Percentiles rank a stretch among this genome's conserved stretches.
phyloP scores from a whole-genome alignment of 2,113 vertebrate species.

The Galeopterus variegatus region DNA sequence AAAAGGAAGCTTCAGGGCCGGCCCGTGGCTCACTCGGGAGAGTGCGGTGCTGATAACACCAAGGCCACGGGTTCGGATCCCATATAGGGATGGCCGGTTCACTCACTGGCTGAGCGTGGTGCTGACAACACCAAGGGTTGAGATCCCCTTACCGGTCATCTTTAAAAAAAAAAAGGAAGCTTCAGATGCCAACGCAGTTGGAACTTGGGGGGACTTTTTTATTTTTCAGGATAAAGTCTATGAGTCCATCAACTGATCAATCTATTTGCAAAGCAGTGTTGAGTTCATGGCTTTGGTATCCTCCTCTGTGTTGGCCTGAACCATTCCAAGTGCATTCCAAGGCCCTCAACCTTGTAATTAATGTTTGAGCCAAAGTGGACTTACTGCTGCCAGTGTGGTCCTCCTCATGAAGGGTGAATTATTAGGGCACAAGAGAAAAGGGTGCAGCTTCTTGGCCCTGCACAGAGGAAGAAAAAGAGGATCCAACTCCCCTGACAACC shows the following conservation, averaged over 20 bases:
- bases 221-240: not conserved
- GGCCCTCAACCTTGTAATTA: not conserved
- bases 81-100: too few relatives aligned
- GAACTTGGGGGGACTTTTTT: not conserved
- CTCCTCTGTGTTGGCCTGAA: not conserved
- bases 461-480: not conserved
- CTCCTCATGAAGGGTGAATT: not conserved
- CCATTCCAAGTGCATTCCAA: not conserved
- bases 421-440: not conserved
- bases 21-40: too few relatives aligned
- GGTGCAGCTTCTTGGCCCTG: not conserved
- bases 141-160: too few relatives aligned
- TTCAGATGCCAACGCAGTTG: not conserved
- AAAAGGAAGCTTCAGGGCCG: conserved; percentile 2
- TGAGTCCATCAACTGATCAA: not conserved
- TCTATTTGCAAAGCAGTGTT: not conserved
- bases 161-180: not conserved
- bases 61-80: too few relatives aligned
- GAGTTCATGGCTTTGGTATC: not conserved
- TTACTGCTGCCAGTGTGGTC: not conserved
- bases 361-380: not conserved
- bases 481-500: not conserved
- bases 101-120: too few relatives aligned
- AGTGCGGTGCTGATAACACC: too few relatives aligned
- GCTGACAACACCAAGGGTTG: too few relatives aligned